Percentiles rank a stretch among this genome's conserved stretches.
phyloP scores from a whole-genome alignment of 2,888 invertebrate genomes.

The Sinodicranocentrus sp. region DNA sequence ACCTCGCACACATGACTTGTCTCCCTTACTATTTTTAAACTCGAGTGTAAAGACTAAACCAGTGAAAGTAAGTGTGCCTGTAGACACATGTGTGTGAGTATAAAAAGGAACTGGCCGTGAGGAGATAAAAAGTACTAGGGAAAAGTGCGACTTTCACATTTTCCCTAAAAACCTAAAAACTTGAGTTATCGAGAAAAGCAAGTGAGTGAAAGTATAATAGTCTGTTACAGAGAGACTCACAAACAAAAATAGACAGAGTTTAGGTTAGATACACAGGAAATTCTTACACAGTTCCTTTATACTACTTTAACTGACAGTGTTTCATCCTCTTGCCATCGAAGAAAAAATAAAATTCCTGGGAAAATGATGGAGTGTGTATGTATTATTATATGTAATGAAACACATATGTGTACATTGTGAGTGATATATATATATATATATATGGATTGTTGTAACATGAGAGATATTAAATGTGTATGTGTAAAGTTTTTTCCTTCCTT shows the following conservation, averaged over 20 bases:
- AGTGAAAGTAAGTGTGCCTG: background rate
- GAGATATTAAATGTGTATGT: background rate
- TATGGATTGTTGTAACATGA: background rate
- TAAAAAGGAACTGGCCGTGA: background rate
- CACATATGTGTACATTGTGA: background rate
- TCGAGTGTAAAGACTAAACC: background rate
- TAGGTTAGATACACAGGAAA: no score
- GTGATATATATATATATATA: background rate
- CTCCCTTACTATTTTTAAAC: background rate
- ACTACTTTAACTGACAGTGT: slow-evolving; percentile 19
- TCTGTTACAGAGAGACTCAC: no score
- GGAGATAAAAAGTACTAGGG: slow-evolving; percentile 22
- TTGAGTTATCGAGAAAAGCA: slow-evolving; percentile 4
- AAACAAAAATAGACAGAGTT: slow-evolving; percentile 7
- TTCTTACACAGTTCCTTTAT: no score
- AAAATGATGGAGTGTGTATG: no score
- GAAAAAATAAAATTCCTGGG: no score
- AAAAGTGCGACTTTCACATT: slow-evolving; percentile 47
- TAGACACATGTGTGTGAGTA: background rate
- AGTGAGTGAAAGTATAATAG: slow-evolving; percentile 3
- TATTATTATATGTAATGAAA: no score
- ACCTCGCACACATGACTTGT: no score
- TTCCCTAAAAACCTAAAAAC: slow-evolving; percentile 1
- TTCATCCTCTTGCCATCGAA: background rate
- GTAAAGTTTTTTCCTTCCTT: background rate